Evolutionary conservation across 37 sponge, comb jelly and placozoan genomes (phyloP), one percentile per base, ranked within the genome.

Genomic region (Ephydatia muelleri): DNA sequence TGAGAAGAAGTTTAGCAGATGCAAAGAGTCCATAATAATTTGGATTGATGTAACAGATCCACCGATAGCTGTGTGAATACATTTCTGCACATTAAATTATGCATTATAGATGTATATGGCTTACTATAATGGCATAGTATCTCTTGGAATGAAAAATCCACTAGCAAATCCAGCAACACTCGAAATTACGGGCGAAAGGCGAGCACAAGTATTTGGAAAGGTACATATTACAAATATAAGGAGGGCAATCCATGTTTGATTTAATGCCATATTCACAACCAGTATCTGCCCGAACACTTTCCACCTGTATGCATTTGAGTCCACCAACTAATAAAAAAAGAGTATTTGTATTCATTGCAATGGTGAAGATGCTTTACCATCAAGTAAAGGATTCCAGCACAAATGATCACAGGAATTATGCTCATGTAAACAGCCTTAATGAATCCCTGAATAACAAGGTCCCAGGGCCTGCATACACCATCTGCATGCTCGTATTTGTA

Each of bases 91-190:
- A n/a, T n/a, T n/a, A n/a, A n/a, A n/a, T n/a, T n/a, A n/a, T n/a
- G n/a, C 34, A 33, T 32, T 33, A 73, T 73, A 57, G 27, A 38
- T 81, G 37, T 40, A 75, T 27, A 37, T 73, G 57, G 76, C 88
- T 78, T 91, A 93, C 91, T 71, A 83, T 67, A 76, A 78, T 34
- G 75, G 78, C 79, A 94, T 88, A 1, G 68, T 70, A 2, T 76
- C 66, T 6, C 73, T 65, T 22, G 95, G 95, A 13, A 94, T 84
- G 79, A 97, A 94, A 87, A 97, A 97, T 22, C 97, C 97, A 75
- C 95, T 90, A 38, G 93, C 91, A 84, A 97, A 97, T 6, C 97
- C 97, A 30, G 89, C 86, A 0, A 93, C 87, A 49, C 85, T 77
- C 14, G 95, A 38, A 4, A 94, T 38, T 32, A 91, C 76, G 0